Evolutionary conservation across 2,888 invertebrate species (phyloP), one percentile per base, ranked within the genome.

Genomic region (Corbicula japonica): DNA sequence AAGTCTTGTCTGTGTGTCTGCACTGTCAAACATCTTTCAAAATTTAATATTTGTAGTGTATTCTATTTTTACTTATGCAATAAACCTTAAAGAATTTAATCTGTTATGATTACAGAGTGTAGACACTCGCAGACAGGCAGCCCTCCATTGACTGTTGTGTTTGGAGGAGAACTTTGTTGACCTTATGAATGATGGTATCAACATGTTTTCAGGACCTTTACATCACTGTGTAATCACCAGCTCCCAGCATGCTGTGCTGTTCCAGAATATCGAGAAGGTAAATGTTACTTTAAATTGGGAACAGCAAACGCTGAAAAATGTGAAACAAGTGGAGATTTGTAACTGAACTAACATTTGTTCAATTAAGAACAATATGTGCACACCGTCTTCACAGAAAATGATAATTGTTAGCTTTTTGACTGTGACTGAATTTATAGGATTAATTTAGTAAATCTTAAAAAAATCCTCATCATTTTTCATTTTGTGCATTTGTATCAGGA

Each of bases 261-360:
- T 83, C 76, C 83, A 83, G 79, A 83, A 83, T 38, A 74, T 83
- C 21, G 83, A 83, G 52, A 83, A 83, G 83, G 83, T 83, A 83
- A n/a, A 32, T 41, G 4, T 34, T n/a, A 12, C 8, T 12, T 21
- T 10, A n/a, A n/a, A n/a, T n/a, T n/a, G n/a, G n/a, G n/a, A n/a
- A n/a, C n/a, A n/a, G n/a, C n/a, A n/a, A n/a, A n/a, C n/a, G n/a
- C n/a, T n/a, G n/a, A n/a, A n/a, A n/a, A n/a, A n/a, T n/a, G n/a
- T n/a, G n/a, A n/a, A n/a, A n/a, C n/a, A n/a, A n/a, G n/a, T n/a
- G n/a, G n/a, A n/a, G n/a, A n/a, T n/a, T n/a, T n/a, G n/a, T n/a
- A n/a, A n/a, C n/a, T n/a, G n/a, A n/a, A n/a, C n/a, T n/a, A n/a
- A n/a, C n/a, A n/a, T n/a, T n/a, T n/a, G n/a, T n/a, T n/a, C n/a